A percentile compares a stretch with the other conserved stretches of the same genome.
Evolutionary conservation across 2,113 vertebrate genomes (phyloP).

Genomic region (Nothobranchius furzeri): DNA sequence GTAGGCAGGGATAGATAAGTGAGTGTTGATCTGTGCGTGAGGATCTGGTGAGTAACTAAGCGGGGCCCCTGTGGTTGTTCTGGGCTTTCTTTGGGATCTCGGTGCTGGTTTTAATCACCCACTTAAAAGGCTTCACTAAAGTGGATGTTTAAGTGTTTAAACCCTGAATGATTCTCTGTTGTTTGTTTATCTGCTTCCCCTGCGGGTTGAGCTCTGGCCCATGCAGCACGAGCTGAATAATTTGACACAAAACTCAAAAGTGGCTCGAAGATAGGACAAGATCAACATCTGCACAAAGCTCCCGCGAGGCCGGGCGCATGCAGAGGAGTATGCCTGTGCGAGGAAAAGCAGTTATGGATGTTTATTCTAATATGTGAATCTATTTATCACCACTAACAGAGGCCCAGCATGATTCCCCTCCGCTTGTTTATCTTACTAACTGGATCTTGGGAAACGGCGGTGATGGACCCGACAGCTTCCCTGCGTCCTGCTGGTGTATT

Average conservation of each 20-base stretch:
- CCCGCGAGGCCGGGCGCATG: conserved; percentile 24
- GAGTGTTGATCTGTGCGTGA: background rate
- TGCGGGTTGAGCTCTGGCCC: conserved; percentile 60
- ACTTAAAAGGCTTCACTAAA: conserved; percentile 71
- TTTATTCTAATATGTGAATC: conserved; percentile 45
- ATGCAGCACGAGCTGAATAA: conserved; percentile 63
- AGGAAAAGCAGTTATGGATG: conserved; percentile 30
- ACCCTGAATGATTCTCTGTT: conserved; percentile 72
- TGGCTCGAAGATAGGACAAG: conserved; percentile 52
- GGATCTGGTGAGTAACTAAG: conserved; percentile 33
- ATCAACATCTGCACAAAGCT: conserved; percentile 65
- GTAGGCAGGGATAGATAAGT: background rate
- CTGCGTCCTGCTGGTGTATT: conserved; percentile 34
- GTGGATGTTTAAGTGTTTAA: conserved; percentile 77
- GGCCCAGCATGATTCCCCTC: conserved; percentile 33
- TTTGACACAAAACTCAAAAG: conserved; percentile 61
- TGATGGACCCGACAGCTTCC: conserved; percentile 37
- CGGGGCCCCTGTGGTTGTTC: conserved; percentile 34
- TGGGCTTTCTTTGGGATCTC: conserved; percentile 51
- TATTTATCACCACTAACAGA: conserved; percentile 41
- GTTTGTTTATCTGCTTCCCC: conserved; percentile 74
- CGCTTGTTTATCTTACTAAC: conserved; percentile 51
- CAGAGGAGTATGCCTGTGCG: conserved; percentile 10
- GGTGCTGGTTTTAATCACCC: conserved; percentile 69
- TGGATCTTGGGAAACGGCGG: conserved; percentile 29